Evolutionary conservation across 2,888 invertebrate species (phyloP).

Genomic region (Platycheirus rosarum): DNA sequence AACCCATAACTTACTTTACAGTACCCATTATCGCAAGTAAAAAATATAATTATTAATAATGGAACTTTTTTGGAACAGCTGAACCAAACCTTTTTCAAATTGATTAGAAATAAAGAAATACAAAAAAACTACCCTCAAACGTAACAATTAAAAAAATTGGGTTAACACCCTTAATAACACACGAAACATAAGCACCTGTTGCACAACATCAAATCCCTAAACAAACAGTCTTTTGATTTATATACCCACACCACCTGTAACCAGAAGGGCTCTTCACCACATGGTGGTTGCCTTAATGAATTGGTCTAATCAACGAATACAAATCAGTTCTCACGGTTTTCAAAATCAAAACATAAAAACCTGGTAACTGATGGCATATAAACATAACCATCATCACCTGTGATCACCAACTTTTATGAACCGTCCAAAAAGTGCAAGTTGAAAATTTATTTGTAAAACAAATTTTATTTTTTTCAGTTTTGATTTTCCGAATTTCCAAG

Average conservation of each 20-base stretch:
- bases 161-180: slow-evolving; percentile 32
- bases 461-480: no score
- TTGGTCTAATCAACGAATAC: slow-evolving; percentile 50
- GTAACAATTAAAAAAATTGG: slow-evolving; percentile 19
- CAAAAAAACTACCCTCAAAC: no score
- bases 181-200: slow-evolving; percentile 33
- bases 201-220: slow-evolving; percentile 1
- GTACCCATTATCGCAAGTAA: no score
- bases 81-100: no score
- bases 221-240: not conserved
- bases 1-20: no score
- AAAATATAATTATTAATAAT: no score
- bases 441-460: no score
- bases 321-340: slow-evolving; percentile 65
- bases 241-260: slow-evolving; percentile 7
- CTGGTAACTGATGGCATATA: not conserved
- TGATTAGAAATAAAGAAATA: no score
- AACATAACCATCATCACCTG: slow-evolving; percentile 9
- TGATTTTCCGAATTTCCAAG: no score
- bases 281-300: slow-evolving; percentile 8
- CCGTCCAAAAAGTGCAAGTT: no score
- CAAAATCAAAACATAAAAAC: slow-evolving; percentile 17
- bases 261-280: slow-evolving; percentile 24
- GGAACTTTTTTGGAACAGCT: no score
- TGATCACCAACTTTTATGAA: no score